Evolutionary conservation across 2,888 invertebrate species (phyloP).

Genomic region (Hyalella azteca): DNA sequence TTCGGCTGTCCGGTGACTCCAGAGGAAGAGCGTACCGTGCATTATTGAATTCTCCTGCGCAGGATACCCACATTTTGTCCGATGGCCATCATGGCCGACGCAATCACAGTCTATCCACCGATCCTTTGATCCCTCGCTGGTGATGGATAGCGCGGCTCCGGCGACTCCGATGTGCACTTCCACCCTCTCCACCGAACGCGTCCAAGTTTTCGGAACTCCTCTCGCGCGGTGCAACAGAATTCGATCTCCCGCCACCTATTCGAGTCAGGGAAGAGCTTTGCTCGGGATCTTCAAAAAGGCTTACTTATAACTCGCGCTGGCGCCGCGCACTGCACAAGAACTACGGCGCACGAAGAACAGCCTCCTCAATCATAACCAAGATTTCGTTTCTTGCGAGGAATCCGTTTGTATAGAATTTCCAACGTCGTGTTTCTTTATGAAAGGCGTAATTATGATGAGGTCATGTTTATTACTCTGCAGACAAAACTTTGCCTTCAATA

Average conservation of each 20-base stretch:
- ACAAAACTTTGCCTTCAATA: no score
- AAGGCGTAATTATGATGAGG: no score
- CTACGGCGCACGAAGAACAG: no score
- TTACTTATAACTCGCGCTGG: constrained; percentile 1
- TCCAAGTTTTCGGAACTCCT: not conserved
- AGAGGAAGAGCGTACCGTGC: no score
- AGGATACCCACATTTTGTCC: constrained; percentile 29
- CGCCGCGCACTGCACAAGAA: no score
- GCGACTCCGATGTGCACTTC: not conserved
- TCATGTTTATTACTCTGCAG: no score
- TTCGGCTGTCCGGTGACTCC: no score
- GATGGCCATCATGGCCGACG: constrained; percentile 11
- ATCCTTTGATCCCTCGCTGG: not conserved
- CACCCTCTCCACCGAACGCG: not conserved
- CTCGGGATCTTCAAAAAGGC: not conserved
- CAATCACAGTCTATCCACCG: constrained; percentile 3
- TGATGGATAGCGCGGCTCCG: not conserved
- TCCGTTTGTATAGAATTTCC: no score
- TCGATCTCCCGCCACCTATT: constrained; percentile 5
- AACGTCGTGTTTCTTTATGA: no score
- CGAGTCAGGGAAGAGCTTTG: not conserved
- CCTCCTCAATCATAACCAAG: no score
- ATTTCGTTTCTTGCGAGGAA: no score
- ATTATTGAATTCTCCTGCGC: constrained; percentile 7
- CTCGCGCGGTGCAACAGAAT: not conserved